Evolutionary conservation across 2,113 vertebrate species (phyloP), one percentile per base, ranked within the genome.

Genomic region (Pedionomus torquatus): DNA sequence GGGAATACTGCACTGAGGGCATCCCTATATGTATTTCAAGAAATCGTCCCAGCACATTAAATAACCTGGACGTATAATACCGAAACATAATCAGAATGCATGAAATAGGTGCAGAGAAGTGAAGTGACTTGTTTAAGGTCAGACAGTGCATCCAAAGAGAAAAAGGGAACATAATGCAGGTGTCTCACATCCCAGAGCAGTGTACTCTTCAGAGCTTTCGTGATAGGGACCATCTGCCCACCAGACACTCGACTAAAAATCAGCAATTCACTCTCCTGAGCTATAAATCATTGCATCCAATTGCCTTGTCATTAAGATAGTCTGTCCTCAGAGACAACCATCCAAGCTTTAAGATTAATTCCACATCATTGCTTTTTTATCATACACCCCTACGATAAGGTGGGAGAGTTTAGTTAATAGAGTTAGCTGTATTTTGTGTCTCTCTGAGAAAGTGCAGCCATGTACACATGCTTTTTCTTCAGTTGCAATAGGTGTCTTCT

Each of bases 341-440:
- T 48, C 24, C 52, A 75, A 84, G 88, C 43, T 71, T 92, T 58
- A 88, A 86, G 79, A 96, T 95, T 93, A 89, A 90, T 93, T 90
- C 61, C 52, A 89, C 60, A 94, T 75, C 55, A 61, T 4, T 61
- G 76, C 39, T 49, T 71, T 96, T 89, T 94, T 90, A 90, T 87
- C 86, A 57, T 61, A 64, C 71, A 70, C 37, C 20, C 71, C 46
- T 89, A 75, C 1, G 11, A 87, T 44, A 93, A 85, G 60, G 51
- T 51, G 71, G 68, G 18, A 75, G n/a, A 93, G 28, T 65, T 83
- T 46, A 80, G 41, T 78, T 91, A 90, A 96, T 10, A 66, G 70
- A 86, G 78, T 74, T 72, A 83, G 77, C n/a, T 80, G 69, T 78
- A 8, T n/a, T 54, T 83, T 7, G 33, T 80, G 37, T 57, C 77